Percentiles rank a stretch among this genome's conserved stretches.
Evolutionary conservation across 2,797 vertebrate species (phyloP).

Genomic region (Trematomus bernacchii): DNA sequence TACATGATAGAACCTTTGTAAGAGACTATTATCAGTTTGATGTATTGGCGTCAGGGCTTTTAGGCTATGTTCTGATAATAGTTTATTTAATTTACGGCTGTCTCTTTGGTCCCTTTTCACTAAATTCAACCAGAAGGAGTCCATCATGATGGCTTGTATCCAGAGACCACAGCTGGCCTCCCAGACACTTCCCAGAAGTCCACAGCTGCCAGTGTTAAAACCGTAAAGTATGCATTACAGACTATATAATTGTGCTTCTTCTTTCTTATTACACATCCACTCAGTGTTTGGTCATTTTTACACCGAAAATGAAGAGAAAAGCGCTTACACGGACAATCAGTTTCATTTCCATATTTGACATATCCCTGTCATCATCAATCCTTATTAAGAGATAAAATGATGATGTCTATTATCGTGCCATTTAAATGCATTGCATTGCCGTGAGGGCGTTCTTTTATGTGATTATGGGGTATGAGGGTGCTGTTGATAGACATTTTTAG

Average conservation of each 20-base stretch:
- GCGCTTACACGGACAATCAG: neutral
- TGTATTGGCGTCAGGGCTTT: too few relatives aligned
- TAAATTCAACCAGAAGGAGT: constrained; percentile 13
- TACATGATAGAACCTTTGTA: neutral
- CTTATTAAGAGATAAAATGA: constrained; percentile 24
- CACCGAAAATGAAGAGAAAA: constrained; percentile 18
- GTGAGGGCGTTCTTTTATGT: constrained; percentile 25
- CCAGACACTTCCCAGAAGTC: constrained; percentile 38
- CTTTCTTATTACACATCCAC: constrained; percentile 5
- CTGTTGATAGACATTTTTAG: constrained; percentile 34
- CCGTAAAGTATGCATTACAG: constrained; percentile 30
- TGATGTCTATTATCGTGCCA: constrained; percentile 34
- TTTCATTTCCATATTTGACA: constrained; percentile 34
- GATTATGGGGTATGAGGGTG: constrained; percentile 29
- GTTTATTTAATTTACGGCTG: neutral
- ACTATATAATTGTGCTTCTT: constrained; percentile 14
- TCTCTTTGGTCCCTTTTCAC: constrained; percentile 7
- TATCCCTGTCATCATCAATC: constrained; percentile 23
- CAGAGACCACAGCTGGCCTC: constrained; percentile 46
- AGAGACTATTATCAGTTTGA: neutral
- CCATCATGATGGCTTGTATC: constrained; percentile 31
- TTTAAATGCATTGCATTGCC: constrained; percentile 36
- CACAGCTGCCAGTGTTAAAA: constrained; percentile 30
- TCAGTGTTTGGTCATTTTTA: constrained; percentile 38
- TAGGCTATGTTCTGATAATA: too few relatives aligned